Percentiles rank a stretch among this genome's conserved stretches.
These are phyloP conservation scores for Neoaliturus tenellus DNA, from an alignment of 2,888 invertebrate species.

Conservation along the genomic window DNA sequence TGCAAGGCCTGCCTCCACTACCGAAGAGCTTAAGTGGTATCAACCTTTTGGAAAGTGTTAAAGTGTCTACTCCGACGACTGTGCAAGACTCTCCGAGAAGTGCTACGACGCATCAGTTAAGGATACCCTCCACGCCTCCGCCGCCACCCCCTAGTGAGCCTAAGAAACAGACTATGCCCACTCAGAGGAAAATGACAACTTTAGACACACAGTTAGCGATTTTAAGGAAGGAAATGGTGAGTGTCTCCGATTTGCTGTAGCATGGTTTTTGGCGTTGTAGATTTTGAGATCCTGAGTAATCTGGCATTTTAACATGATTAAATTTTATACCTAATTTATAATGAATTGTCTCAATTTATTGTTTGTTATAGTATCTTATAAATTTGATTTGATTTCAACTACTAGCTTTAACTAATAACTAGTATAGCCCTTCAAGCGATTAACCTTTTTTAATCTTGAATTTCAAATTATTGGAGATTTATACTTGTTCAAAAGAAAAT, in stretches of 20 bases:
- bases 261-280: background rate
- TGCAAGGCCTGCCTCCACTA: constrained; percentile 89
- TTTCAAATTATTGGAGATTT: no score
- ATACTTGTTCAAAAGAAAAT: no score
- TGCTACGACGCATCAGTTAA: constrained; percentile 63
- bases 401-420: no score
- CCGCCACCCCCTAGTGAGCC: constrained; percentile 65
- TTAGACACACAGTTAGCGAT: constrained; percentile 90
- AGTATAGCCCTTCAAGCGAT: no score
- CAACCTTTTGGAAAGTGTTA: constrained; percentile 72
- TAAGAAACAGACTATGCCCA: constrained; percentile 69
- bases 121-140: constrained; percentile 69
- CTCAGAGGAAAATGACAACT: constrained; percentile 78
- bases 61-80: constrained; percentile 64
- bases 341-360: no score
- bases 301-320: no score
- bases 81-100: constrained; percentile 67
- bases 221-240: constrained; percentile 94
- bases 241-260: constrained; percentile 68
- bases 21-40: constrained; percentile 93
- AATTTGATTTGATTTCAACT: no score
- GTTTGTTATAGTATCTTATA: no score
- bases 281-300: background rate
- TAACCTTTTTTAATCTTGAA: no score
- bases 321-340: no score